These are phyloP conservation scores for Gortyna flavago DNA, from an alignment of 2,888 invertebrate species.

Conservation along the genomic window DNA sequence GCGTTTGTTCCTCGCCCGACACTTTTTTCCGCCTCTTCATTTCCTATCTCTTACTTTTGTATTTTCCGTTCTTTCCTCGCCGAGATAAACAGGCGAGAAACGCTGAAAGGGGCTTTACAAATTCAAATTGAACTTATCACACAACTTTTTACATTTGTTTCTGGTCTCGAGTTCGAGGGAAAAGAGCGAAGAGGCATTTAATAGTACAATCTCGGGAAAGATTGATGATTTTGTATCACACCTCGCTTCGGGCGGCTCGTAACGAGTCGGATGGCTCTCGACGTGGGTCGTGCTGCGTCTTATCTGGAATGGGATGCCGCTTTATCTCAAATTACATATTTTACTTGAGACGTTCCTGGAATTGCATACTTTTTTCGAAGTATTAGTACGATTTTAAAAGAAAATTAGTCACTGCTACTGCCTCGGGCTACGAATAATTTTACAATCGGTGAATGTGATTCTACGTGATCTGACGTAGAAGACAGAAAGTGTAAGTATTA, in stretches of 20 bases:
- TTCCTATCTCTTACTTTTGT: conserved; percentile 91
- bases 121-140: conserved; percentile 91
- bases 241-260: conserved; percentile 90
- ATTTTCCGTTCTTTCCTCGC: conserved; percentile 88
- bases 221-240: conserved; percentile 91
- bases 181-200: conserved; percentile 90
- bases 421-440: conserved; percentile 9
- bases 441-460: conserved; percentile 1
- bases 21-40: conserved; percentile 90
- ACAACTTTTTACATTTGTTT: conserved; percentile 91
- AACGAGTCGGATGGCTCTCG: conserved; percentile 88
- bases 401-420: conserved; percentile 63
- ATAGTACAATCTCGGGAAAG: conserved; percentile 90
- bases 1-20: conserved; percentile 89
- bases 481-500: conserved; percentile 6
- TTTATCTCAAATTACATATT: conserved; percentile 90
- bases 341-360: conserved; percentile 87
- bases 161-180: conserved; percentile 89
- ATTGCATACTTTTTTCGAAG: conserved; percentile 80
- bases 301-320: conserved; percentile 89
- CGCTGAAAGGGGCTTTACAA: conserved; percentile 90
- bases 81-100: conserved; percentile 90
- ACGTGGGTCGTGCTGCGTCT: conserved; percentile 89
- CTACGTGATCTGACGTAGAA: conserved; percentile 1
- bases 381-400: conserved; percentile 74